Evolutionary conservation across 2,888 invertebrate species (phyloP), one percentile per base, ranked within the genome.

Genomic region (Charanyca ferruginea): DNA sequence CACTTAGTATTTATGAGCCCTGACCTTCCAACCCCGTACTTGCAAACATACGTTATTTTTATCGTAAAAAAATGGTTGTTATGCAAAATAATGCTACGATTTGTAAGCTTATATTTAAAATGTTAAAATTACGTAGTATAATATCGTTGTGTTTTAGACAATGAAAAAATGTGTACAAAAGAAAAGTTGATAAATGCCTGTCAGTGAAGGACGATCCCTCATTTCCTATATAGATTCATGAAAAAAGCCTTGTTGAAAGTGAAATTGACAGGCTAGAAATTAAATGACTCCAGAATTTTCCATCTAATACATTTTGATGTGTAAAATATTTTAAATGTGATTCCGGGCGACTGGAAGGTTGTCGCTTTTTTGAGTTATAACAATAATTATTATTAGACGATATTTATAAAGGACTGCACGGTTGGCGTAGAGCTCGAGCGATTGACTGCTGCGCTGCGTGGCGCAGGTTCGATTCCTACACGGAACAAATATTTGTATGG

Each of bases 1-100:
- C 64, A 70, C 61, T 80, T 63, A 73, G 66, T 74, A 78, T 81
- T 79, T 79, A 81, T 79, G 69, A 77, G 71, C 13, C 32, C 41
- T 61, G 79, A 77, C 79, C 81, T 77, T 68, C 55, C 42, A 68
- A 51, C 63, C 22, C 11, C 16, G 70, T 58, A 61, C 71, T 71
- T 76, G 68, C 20, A 28, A 53, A 63, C 68, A 55, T 23, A 54
- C 16, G 64, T 47, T 66, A 49, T 41, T 45, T 54, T 62, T 44
- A 42, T 23, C 42, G 60, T 38, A 13, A 47, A 52, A 58, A 32
- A 22, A 4, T 16, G 38, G 1, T 55, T 23, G 35, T 62, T 25
- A 45, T 57, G 20, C n/a, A 35, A 42, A 41, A 16, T 38, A 28
- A 47, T 49, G 42, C 52, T 38, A 2, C 11, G 38, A 47, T 42